These are phyloP conservation scores for Ypsolopha scabrella DNA, from an alignment of 2,888 invertebrate genomes.

Conservation along the genomic window DNA sequence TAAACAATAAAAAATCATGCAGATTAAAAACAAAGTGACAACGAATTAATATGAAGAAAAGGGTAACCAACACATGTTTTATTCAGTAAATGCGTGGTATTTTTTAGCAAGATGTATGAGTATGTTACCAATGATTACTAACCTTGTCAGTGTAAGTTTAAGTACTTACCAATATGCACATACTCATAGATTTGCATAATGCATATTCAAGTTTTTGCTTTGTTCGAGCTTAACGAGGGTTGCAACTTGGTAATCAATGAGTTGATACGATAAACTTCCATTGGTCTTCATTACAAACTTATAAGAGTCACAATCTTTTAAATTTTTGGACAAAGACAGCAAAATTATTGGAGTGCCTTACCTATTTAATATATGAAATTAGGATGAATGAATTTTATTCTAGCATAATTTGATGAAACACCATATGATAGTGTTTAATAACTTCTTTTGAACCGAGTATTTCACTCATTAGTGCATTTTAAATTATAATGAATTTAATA, in stretches of 20 bases:
- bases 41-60: no score
- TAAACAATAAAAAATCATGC: no score
- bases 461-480: constrained; percentile 34
- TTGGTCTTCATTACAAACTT: constrained; percentile 55
- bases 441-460: constrained; percentile 52
- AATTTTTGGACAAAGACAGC: constrained; percentile 59
- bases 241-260: neutral
- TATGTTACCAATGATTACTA: no score
- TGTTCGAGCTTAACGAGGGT: constrained; percentile 1
- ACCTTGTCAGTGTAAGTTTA: no score
- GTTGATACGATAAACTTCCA: constrained; percentile 31
- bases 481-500: constrained; percentile 42
- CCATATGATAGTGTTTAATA: constrained; percentile 59
- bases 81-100: no score
- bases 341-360: constrained; percentile 71
- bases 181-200: no score
- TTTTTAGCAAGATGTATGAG: no score
- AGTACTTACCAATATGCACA: no score
- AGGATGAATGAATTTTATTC: constrained; percentile 66
- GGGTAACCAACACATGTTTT: no score
- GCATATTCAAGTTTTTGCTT: neutral
- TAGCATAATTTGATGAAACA: constrained; percentile 69
- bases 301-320: constrained; percentile 38
- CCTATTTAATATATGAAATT: constrained; percentile 68
- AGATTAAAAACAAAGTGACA: no score